Evolutionary conservation across 2,113 vertebrate genomes (phyloP).

Genomic region (Lasiurus cinereus): DNA sequence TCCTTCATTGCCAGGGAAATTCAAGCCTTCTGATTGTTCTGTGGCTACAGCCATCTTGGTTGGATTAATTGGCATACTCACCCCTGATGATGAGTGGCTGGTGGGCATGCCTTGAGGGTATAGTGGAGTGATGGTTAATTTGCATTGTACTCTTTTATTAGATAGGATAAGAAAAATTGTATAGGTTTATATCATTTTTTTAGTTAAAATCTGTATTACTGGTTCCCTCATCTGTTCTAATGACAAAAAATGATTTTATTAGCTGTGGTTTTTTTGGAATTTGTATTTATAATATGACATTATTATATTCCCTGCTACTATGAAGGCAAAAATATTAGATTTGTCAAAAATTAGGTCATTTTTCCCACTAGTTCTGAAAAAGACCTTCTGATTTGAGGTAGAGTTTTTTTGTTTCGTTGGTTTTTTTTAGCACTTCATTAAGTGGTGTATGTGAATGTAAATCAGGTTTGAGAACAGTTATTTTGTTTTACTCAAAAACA

Average conservation of each 20-base stretch:
- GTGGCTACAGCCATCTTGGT: no score
- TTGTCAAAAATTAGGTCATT: neutral
- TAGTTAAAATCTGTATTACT: conserved; percentile 32
- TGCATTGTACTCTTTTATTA: no score
- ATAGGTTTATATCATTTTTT: neutral
- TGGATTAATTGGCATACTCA: no score
- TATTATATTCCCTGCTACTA: neutral
- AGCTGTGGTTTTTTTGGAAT: neutral
- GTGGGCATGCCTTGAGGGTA: no score
- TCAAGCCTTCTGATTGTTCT: no score
- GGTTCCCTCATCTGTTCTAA: neutral
- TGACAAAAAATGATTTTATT: conserved; percentile 12
- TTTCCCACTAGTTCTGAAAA: neutral
- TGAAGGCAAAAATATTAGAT: neutral
- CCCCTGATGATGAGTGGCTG: no score
- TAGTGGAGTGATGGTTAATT: no score
- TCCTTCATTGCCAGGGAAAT: no score
- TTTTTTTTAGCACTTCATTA: neutral
- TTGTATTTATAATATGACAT: neutral
- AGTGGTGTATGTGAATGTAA: neutral
- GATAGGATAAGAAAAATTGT: neutral
- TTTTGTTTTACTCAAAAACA: conserved; percentile 36
- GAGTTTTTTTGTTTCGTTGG: neutral
- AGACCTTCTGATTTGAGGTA: neutral
- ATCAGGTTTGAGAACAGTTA: neutral